These are phyloP conservation scores for Macrocentrus cingulum DNA, from an alignment of 1,140 invertebrate species.

Conservation along the genomic window DNA sequence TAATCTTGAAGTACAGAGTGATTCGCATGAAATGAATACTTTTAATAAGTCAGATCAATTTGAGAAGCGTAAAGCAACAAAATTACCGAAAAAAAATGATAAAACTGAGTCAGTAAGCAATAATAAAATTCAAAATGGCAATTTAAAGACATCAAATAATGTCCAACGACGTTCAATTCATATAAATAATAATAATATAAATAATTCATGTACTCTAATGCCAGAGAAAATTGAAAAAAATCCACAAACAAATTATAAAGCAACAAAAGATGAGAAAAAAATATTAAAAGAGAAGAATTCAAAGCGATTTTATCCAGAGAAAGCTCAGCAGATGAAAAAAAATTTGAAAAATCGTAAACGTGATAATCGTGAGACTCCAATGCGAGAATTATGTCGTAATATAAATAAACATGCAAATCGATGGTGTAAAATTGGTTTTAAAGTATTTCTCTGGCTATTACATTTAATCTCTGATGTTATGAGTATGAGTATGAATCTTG, in stretches of 20 bases:
- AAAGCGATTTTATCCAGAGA: conserved; percentile 53
- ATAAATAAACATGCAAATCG: conserved; percentile 61
- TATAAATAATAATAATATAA: conserved; percentile 57
- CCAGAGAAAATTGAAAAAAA: conserved; percentile 54
- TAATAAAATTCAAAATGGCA: conserved; percentile 44
- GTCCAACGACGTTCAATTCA: conserved; percentile 50
- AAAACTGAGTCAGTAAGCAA: conserved; percentile 46
- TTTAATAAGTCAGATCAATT: conserved; percentile 51
- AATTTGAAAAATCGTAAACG: conserved; percentile 49
- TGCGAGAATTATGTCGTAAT: conserved; percentile 59
- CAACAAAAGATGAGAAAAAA: conserved; percentile 57
- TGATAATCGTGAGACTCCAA: conserved; percentile 47
- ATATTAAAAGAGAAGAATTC: conserved; percentile 51
- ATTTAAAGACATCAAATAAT: conserved; percentile 36
- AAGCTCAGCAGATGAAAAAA: conserved; percentile 53
- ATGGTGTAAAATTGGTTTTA: conserved; percentile 70
- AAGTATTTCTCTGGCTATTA: conserved; percentile 73
- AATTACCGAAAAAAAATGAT: conserved; percentile 38
- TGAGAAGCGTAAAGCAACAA: conserved; percentile 46
- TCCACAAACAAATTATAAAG: conserved; percentile 56
- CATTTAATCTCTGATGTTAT: conserved; percentile 77
- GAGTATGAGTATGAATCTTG: conserved; percentile 73
- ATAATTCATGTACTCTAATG: conserved; percentile 42
- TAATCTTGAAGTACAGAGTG: conserved; percentile 45
- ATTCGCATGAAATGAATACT: conserved; percentile 41